Base-by-base conservation (phyloP, 2,888 invertebrate genomes). In the Polymixis lichenea region DNA sequence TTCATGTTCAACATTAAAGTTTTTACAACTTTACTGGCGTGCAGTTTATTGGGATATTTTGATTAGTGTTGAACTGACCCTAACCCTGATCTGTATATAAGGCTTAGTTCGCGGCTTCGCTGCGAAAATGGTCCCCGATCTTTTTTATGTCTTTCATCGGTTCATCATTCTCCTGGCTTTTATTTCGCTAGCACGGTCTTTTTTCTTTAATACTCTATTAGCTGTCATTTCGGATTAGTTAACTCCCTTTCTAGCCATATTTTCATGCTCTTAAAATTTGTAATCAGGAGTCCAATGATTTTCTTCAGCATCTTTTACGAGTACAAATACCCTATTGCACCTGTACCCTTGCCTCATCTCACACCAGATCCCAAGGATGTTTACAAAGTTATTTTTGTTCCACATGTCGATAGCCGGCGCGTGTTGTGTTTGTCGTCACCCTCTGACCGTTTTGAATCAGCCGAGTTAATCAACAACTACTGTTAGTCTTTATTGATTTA, bases 341-440 rank as follows among this genome's bases (percentile, higher is more conserved):
- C 91, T 92, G 91, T 84, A 89, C 88, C 90, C 89, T 82, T 87
- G 90, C 93, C 91, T 94, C 94, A 93, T 93, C 89, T 85, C 74
- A 72, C 85, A 86, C 84, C 83, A 89, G 88, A 88, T 90, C 88
- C 89, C 87, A 85, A 88, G 90, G 92, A 93, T 94, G 93, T 94
- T 93, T 94, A 94, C 90, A 79, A 90, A 93, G 93, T 89, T 95
- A 95, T 95, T 95, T 94, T 90, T 82, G 93, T 90, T 89, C 86
- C 86, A 87, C 49, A 89, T 91, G 85, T 77, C 84, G 82, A 71
- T 84, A 80, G 72, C 68, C 61, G 69, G 62, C 77, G 56, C 38
- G 78, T 68, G 85, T 78, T 77, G 76, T 77, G n/a, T 77, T 66
- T 66, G 73, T 70, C 75, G 69, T 81, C 81, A 83, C 82, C 62